Evolutionary conservation across 2,888 invertebrate genomes (phyloP).

Genomic region (Cheilosia urbana): DNA sequence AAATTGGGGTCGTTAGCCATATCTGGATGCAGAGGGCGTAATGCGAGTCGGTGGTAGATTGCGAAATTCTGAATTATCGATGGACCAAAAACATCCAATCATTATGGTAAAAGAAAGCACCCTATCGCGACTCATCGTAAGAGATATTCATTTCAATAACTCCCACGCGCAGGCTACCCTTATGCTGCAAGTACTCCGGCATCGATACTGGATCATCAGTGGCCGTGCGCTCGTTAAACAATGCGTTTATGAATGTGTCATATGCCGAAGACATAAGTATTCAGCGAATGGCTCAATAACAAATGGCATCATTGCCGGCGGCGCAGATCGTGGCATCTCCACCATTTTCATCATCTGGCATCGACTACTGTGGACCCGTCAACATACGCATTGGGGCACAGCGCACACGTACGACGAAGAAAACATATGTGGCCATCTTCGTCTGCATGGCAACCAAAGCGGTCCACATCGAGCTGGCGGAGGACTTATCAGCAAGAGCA

Average conservation of each 20-base stretch:
- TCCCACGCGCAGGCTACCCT: conserved; percentile 26
- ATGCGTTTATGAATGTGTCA: conserved; percentile 19
- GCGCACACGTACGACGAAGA: conserved; percentile 19
- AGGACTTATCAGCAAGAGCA: conserved; percentile 19
- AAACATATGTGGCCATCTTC: conserved; percentile 31
- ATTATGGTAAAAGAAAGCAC: conserved; percentile 13
- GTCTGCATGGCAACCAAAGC: conserved; percentile 40
- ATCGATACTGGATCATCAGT: conserved; percentile 28
- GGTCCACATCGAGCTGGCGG: conserved; percentile 16
- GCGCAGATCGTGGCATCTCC: conserved; percentile 8
- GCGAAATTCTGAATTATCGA: too few relatives aligned
- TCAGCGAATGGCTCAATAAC: conserved; percentile 19
- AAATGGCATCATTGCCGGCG: conserved; percentile 16
- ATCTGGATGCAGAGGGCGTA: too few relatives aligned
- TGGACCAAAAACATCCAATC: conserved; percentile 1
- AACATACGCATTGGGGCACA: conserved; percentile 17
- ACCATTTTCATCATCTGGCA: conserved; percentile 11
- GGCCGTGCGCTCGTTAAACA: conserved; percentile 25
- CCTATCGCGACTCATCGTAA: conserved; percentile 15
- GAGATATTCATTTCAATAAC: conserved; percentile 19
- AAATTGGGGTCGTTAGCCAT: background rate
- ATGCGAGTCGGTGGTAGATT: too few relatives aligned
- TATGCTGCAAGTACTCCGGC: conserved; percentile 17
- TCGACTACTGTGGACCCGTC: conserved; percentile 16
- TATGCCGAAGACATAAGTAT: conserved; percentile 10